Conservation (phyloP, 2,797 vertebrate genomes). For the Anguilla anguilla region DNA sequence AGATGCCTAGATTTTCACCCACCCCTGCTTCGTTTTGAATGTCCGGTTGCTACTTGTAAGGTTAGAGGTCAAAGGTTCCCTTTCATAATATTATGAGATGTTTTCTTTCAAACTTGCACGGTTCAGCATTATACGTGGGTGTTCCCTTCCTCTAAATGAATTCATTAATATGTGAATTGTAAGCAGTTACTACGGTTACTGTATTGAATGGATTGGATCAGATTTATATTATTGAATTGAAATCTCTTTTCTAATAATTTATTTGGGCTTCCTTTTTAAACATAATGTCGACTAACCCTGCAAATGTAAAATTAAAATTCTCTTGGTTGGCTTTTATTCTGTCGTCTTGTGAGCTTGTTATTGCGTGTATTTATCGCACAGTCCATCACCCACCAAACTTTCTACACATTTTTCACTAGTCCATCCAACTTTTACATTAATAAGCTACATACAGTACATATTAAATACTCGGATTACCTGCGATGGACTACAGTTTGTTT, state of each 20-base stretch:
- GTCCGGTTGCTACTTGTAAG: conserved; percentile 11
- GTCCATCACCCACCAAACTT: not conserved
- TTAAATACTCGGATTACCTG: no score
- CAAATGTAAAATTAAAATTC: conserved; percentile 21
- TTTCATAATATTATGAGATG: conserved; percentile 7
- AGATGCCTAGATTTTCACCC: not conserved
- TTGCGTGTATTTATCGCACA: not conserved
- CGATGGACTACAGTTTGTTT: no score
- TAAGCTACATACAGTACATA: no score
- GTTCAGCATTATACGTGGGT: not conserved
- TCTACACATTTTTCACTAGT: not conserved
- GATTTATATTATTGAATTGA: conserved; percentile 25
- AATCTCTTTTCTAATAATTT: conserved; percentile 29
- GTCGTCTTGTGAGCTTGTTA: not conserved
- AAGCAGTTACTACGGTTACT: conserved; percentile 9
- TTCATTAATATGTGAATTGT: conserved; percentile 6
- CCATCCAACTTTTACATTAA: no score
- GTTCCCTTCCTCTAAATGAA: not conserved
- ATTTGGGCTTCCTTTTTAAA: conserved; percentile 30
- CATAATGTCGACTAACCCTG: conserved; percentile 21
- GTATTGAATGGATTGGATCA: conserved; percentile 19
- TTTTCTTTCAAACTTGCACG: not conserved
- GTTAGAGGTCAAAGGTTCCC: not conserved
- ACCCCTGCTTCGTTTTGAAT: not conserved
- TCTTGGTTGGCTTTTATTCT: conserved; percentile 17